Percentiles rank a stretch among this genome's conserved stretches.
phyloP scores from a whole-genome alignment of 2,888 invertebrate species.

The Plagodis pulveraria region DNA sequence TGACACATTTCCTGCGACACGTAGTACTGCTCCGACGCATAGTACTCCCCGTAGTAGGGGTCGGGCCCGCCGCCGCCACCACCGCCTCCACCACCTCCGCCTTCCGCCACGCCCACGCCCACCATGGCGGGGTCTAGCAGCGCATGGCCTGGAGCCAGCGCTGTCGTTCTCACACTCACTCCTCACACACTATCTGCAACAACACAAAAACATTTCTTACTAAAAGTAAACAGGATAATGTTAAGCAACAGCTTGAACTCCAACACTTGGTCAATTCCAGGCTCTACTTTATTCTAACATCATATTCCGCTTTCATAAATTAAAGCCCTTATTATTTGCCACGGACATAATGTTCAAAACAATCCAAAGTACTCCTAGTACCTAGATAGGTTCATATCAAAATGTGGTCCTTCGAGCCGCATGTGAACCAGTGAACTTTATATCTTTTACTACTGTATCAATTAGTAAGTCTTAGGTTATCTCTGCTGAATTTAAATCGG shows the following conservation, averaged over 20 bases:
- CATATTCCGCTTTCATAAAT: no score
- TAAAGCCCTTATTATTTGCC: no score
- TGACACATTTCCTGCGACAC: constrained; percentile 86
- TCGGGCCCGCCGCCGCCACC: constrained; percentile 70
- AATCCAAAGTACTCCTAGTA: no score
- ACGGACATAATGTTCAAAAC: no score
- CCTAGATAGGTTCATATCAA: no score
- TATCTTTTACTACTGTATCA: no score
- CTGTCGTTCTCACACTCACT: constrained; percentile 56
- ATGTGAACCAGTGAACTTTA: no score
- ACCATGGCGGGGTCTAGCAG: constrained; percentile 74
- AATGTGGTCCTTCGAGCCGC: no score
- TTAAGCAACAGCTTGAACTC: neutral
- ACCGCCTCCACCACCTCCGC: constrained; percentile 73
- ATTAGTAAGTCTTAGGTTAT: no score
- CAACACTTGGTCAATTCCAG: no score
- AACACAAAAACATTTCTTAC: constrained; percentile 33
- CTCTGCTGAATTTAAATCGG: no score
- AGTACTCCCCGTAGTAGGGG: constrained; percentile 85
- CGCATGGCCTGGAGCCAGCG: constrained; percentile 70
- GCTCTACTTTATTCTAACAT: no score
- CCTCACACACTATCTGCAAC: constrained; percentile 59
- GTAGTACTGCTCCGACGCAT: constrained; percentile 85
- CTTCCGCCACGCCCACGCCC: constrained; percentile 80
- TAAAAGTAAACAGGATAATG: neutral